These are phyloP conservation scores for Scrobipalpa atriplicella DNA, from an alignment of 2,888 invertebrate genomes.

Conservation along the genomic window DNA sequence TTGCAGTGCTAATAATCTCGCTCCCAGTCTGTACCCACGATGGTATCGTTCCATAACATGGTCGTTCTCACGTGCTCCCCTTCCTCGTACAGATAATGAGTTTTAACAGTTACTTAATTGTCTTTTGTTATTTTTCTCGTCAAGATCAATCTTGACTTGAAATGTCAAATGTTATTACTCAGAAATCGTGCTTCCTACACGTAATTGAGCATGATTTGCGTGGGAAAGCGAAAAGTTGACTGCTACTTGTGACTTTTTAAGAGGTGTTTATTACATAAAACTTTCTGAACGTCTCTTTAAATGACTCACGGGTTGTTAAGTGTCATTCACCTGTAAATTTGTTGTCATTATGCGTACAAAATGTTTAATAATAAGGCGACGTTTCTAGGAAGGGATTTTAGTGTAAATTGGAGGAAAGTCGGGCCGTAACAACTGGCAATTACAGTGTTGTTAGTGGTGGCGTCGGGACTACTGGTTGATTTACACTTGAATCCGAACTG, in stretches of 20 bases:
- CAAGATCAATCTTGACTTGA: constrained; percentile 17
- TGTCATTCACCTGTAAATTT: constrained; percentile 22
- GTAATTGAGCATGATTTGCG: constrained; percentile 12
- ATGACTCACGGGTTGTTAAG: constrained; percentile 7
- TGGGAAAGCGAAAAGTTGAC: constrained; percentile 13
- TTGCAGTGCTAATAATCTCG: constrained; percentile 44
- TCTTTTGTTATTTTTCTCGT: constrained; percentile 33
- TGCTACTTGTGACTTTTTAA: constrained; percentile 3
- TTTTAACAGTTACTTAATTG: constrained; percentile 47
- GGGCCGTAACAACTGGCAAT: constrained; percentile 41
- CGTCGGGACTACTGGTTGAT: constrained; percentile 39
- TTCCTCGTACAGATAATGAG: constrained; percentile 53
- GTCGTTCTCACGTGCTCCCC: constrained; percentile 56
- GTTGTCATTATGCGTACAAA: constrained; percentile 16
- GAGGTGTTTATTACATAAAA: constrained; percentile 17
- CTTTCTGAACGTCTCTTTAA: constrained; percentile 9
- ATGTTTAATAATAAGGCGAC: neutral
- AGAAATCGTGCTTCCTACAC: neutral
- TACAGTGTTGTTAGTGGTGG: constrained; percentile 44
- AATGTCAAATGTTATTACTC: constrained; percentile 19
- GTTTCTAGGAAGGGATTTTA: constrained; percentile 26
- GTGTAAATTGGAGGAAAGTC: constrained; percentile 32
- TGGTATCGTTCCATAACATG: constrained; percentile 58
- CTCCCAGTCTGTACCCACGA: constrained; percentile 40
- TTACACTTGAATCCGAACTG: constrained; percentile 43